A percentile compares a stretch with the other conserved stretches of the same genome.
Evolutionary conservation across 2,797 vertebrate species (phyloP).

Genomic region (Falco concolor): DNA sequence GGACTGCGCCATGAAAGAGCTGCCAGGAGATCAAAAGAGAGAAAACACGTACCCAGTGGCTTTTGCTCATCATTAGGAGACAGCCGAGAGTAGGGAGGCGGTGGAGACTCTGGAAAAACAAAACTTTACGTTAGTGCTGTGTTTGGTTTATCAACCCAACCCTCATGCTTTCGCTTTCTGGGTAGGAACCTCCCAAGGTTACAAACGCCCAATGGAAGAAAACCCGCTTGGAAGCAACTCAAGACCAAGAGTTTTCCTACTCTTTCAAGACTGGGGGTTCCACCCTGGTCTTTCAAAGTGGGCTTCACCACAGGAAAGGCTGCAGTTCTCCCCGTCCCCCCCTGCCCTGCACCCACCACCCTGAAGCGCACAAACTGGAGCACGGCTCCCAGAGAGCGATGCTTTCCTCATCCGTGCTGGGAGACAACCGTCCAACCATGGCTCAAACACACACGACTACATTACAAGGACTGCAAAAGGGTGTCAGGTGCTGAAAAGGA

Average conservation of each 20-base stretch:
- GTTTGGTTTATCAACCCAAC: not conserved
- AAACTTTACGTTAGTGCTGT: slow-evolving; percentile 45
- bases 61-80: slow-evolving; percentile 44
- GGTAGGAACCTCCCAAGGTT: not conserved
- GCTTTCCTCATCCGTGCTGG: fast-evolving
- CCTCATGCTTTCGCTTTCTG: fast-evolving
- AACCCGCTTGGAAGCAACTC: not conserved
- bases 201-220: not conserved
- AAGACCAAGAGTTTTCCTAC: not conserved
- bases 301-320: not conserved
- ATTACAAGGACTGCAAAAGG: slow-evolving; percentile 68
- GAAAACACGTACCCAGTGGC: slow-evolving; percentile 14
- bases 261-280: not conserved
- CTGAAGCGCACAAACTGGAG: not conserved
- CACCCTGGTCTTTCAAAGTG: not conserved
- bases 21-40: not conserved
- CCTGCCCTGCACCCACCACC: not conserved
- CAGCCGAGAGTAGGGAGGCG: slow-evolving; percentile 88
- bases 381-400: fast-evolving
- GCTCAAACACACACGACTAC: slow-evolving; percentile 31
- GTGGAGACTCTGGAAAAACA: slow-evolving; percentile 93
- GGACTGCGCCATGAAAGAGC: not conserved
- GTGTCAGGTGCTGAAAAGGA: slow-evolving; percentile 8
- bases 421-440: not conserved
- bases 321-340: too few species aligned